Evolutionary conservation across 1,140 invertebrate species (phyloP).

Genomic region (Solenopsis invicta): DNA sequence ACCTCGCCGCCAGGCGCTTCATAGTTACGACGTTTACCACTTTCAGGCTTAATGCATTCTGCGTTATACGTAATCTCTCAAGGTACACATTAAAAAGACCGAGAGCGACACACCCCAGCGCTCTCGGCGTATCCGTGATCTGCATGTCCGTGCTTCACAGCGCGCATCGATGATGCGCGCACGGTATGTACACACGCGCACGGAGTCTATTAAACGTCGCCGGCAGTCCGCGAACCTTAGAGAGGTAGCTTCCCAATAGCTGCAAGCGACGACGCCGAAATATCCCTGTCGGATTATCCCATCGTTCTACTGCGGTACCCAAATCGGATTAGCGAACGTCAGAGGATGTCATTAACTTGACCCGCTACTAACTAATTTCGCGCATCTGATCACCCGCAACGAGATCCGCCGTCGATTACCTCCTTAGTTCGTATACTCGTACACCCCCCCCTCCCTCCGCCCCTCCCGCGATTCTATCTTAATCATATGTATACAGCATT

Average conservation of each 20-base stretch:
- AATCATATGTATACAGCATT: constrained; percentile 39
- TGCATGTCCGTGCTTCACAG: not conserved
- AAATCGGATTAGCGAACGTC: constrained; percentile 60
- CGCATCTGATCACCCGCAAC: constrained; percentile 26
- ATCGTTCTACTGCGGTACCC: constrained; percentile 15
- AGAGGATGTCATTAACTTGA: constrained; percentile 58
- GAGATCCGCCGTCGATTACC: constrained; percentile 24
- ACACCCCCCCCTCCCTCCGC: too few relatives aligned
- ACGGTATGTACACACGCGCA: not conserved
- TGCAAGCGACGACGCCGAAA: constrained; percentile 57
- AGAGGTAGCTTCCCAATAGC: not conserved
- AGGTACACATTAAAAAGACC: constrained; percentile 19
- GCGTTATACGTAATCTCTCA: constrained; percentile 22
- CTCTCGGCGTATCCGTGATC: constrained; percentile 12
- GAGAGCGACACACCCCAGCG: not conserved
- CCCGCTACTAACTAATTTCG: constrained; percentile 45
- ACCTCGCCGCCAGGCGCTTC: not conserved
- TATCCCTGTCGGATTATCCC: constrained; percentile 53
- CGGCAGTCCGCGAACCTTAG: not conserved
- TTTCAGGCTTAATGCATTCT: constrained; percentile 39
- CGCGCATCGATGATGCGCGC: not conserved
- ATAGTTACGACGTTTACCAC: constrained; percentile 15
- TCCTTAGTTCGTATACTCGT: not conserved
- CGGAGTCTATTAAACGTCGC: constrained; percentile 32
- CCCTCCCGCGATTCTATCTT: constrained; percentile 45